Evolutionary conservation across 2,888 invertebrate genomes (phyloP), one percentile per base, ranked within the genome.

Genomic region (Chalcosyrphus nemorum): DNA sequence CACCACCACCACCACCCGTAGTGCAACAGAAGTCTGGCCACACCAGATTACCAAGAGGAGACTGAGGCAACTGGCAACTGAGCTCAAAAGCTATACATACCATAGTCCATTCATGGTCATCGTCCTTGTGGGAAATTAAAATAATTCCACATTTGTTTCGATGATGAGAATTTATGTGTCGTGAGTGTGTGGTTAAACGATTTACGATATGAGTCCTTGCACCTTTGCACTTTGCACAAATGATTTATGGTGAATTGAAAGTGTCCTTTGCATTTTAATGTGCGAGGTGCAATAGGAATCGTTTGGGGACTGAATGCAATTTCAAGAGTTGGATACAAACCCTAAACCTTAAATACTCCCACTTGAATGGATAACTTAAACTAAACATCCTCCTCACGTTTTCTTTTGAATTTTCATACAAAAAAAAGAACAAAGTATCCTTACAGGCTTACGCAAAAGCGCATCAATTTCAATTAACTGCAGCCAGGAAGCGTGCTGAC

Each of bases 381-480:
- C 0, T 13, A 56, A 65, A 56, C 65, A 57, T 65, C 47, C 45
- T 43, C 38, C 38, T 5, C 43, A 27, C 38, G 59, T 71, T 27
- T 9, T 13, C 15, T 17, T 35, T 9, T 9, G 6, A 4, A 61
- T 9, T 6, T 29, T 24, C 32, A 4, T n/a, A n/a, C n/a, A 47
- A 27, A 38, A 56, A 41, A n/a, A n/a, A n/a, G n/a, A n/a, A n/a
- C n/a, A n/a, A n/a, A n/a, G n/a, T n/a, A n/a, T 17, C 32, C 38
- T 65, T 38, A 47, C 9, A 11, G 50, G 29, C 66, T 45, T 63
- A 66, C 50, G 41, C 59, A 21, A 50, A 50, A 52, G 32, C 71
- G 54, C 71, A 82, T 77, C 81, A 82, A 82, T 82, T 77, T 82
- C 81, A 82, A 82, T 82, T 82, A 82, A 71, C 76, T 59, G 71